Evolutionary conservation across 1,140 invertebrate species (phyloP).

Genomic region (Heterodera schachtii): DNA sequence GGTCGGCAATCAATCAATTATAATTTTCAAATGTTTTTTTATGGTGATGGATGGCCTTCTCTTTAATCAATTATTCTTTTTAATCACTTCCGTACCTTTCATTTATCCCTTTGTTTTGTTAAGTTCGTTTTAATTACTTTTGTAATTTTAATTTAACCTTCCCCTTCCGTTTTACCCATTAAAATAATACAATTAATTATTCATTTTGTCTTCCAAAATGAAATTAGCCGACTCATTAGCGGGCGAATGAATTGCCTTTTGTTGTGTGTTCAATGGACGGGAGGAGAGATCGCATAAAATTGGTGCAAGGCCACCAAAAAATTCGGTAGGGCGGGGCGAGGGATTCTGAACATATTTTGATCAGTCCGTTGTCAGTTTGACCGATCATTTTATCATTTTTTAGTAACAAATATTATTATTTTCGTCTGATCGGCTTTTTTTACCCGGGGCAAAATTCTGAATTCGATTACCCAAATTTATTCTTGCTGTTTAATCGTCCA

Average conservation of each 20-base stretch:
- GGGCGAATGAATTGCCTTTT: not conserved
- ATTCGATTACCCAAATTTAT: no score
- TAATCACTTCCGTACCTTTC: no score
- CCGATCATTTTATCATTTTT: not conserved
- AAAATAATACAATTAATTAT: not conserved
- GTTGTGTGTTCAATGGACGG: constrained; percentile 1
- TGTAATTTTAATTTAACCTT: not conserved
- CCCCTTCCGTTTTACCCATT: not conserved
- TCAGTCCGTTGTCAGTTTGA: not conserved
- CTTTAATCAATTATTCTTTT: no score
- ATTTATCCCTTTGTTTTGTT: no score
- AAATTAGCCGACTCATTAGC: not conserved
- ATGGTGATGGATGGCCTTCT: no score
- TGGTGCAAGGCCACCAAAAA: not conserved
- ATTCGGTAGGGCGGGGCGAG: not conserved
- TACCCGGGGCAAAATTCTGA: not conserved
- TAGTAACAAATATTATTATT: not conserved
- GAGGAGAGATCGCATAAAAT: not conserved
- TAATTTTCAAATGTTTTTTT: no score
- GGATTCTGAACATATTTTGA: not conserved
- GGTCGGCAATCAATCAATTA: no score
- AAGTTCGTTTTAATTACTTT: no score
- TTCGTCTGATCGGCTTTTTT: not conserved
- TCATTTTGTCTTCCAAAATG: not conserved
- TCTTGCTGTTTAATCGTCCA: no score